Evolutionary conservation across 2,888 invertebrate genomes (phyloP).

Genomic region (Heliconius sara): DNA sequence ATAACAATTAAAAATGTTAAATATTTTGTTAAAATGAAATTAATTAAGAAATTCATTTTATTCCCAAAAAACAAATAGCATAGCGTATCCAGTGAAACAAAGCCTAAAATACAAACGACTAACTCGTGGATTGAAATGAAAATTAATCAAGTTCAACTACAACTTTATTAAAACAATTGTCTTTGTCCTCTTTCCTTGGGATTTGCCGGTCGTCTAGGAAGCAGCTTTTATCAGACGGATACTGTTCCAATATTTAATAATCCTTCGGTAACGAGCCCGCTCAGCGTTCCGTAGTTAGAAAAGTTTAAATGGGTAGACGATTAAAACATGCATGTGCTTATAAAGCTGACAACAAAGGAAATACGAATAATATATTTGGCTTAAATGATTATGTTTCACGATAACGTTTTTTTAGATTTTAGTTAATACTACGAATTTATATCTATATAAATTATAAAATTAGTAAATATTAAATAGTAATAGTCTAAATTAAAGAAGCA

Average conservation of each 20-base stretch:
- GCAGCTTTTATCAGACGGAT: conserved; percentile 74
- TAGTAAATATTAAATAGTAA: too few relatives aligned
- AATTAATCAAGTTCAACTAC: conserved; percentile 60
- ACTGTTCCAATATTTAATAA: conserved; percentile 83
- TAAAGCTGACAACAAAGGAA: conserved; percentile 40
- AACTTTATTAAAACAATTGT: conserved; percentile 64
- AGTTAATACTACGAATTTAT: too few relatives aligned
- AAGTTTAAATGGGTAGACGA: conserved; percentile 79
- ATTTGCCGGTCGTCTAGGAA: conserved; percentile 70
- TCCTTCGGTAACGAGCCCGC: conserved; percentile 80
- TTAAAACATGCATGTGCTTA: conserved; percentile 48
- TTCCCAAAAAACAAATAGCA: neutral
- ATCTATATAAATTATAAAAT: too few relatives aligned
- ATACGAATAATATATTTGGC: neutral
- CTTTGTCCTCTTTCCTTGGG: conserved; percentile 65
- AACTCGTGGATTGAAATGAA: conserved; percentile 59
- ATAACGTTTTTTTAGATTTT: too few relatives aligned
- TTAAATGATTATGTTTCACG: neutral
- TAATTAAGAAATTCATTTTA: neutral
- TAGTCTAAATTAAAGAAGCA: too few relatives aligned
- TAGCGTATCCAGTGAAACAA: conserved; percentile 4
- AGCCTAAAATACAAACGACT: conserved; percentile 37
- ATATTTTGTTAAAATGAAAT: too few relatives aligned
- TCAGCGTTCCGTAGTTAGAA: conserved; percentile 65
- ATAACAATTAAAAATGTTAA: neutral